Evolutionary conservation across 1,140 invertebrate species (phyloP), one percentile per base, ranked within the genome.

Genomic region (Neuroterus valhalla): DNA sequence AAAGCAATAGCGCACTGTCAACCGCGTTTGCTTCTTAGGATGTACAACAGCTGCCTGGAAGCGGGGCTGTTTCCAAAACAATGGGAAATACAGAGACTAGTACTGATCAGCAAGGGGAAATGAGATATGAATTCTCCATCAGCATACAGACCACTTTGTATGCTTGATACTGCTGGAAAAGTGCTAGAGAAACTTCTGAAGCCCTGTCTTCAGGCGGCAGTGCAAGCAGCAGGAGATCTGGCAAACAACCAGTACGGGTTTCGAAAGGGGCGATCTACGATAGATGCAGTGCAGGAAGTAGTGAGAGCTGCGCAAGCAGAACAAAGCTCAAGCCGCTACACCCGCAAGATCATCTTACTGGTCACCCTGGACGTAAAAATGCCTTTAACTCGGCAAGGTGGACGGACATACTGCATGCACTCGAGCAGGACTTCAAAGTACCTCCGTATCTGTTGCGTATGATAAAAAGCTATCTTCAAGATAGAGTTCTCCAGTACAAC

Each of bases 161-260:
- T 88, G 6, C 75, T 88, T 1, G 81, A 86, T 21, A 73, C 83
- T 1, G 44, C 86, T 2, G 86, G 84, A 0, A 89, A 90, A 48
- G 46, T 89, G 0, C 69, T 85, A 6, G 88, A 91, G 67, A 74
- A 85, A 3, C 42, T 89, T 0, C 71, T 89, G 0, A 19, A 81
- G 8, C 46, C 50, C 17, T 52, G 76, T 44, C 15, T 87, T 70
- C 50, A 75, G 71, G 23, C 79, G 77, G 21, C 70, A 31, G 12
- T 78, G 74, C 12, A 69, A 45, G 4, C 21, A 23, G 76, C 23
- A 31, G 74, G 48, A 11, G 77, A 69, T 19, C 21, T 87, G 2
- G 75, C 84, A 10, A 52, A 78, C 1, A 67, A 70, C 3, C 89
- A 90, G 78, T 87, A 84, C 62, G 83, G 84, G 11, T 84, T 85